Percentiles rank a stretch among this genome's conserved stretches.
Evolutionary conservation across 92 coral and sea anemone genomes (phyloP).

Genomic region (Palythoa heliodiscus): DNA sequence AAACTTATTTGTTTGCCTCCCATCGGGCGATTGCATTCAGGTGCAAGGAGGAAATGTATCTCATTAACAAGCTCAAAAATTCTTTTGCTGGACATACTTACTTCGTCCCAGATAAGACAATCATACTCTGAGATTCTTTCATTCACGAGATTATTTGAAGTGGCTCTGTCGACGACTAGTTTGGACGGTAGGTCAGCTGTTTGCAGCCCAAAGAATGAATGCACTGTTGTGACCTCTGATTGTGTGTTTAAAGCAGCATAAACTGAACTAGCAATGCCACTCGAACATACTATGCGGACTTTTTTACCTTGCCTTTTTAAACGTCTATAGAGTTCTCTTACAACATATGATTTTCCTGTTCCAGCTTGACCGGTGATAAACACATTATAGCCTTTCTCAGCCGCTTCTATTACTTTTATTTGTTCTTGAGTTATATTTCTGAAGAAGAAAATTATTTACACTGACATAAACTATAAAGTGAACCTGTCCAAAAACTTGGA

Average conservation of each 20-base stretch:
- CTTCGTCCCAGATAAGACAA: constrained; percentile 1
- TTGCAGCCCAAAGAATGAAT: neutral
- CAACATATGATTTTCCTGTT: constrained; percentile 8
- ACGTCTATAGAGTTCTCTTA: neutral
- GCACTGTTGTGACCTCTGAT: neutral
- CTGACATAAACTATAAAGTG: no score
- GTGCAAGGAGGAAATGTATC: neutral
- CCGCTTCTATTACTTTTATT: neutral
- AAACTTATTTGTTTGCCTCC: neutral
- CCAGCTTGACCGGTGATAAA: constrained; percentile 12
- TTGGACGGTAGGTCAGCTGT: neutral
- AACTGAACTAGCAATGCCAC: neutral
- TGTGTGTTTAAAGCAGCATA: neutral
- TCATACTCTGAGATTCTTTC: constrained; percentile 3
- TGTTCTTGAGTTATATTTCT: constrained; percentile 13
- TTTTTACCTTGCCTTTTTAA: neutral
- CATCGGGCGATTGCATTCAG: neutral
- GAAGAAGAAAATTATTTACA: neutral
- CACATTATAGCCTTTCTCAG: constrained; percentile 1
- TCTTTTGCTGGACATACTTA: neutral
- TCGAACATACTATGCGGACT: neutral
- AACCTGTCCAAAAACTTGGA: no score
- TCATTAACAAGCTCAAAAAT: neutral
- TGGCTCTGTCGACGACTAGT: neutral
- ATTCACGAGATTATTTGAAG: neutral